Conservation (phyloP, 2,888 invertebrate species). For the Spodoptera picta region DNA sequence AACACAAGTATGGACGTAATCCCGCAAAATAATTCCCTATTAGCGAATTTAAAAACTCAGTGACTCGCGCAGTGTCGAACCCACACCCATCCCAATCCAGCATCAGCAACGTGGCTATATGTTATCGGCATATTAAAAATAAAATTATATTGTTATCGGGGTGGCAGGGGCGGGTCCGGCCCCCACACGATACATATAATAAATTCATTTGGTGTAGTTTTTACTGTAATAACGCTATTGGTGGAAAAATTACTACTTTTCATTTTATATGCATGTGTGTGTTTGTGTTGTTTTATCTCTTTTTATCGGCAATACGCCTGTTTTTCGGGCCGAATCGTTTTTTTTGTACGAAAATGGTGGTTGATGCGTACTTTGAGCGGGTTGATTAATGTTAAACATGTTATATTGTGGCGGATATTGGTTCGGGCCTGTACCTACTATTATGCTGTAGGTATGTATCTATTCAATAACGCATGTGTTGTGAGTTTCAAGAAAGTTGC, state of each 20-base stretch:
- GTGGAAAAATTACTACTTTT: slow-evolving; percentile 87
- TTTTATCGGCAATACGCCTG: slow-evolving; percentile 69
- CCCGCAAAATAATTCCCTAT: slow-evolving; percentile 31
- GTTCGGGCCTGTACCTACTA: too few species aligned
- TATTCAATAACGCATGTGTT: too few species aligned
- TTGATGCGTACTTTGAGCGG: slow-evolving; percentile 27
- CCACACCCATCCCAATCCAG: slow-evolving; percentile 19
- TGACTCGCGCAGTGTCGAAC: slow-evolving; percentile 30
- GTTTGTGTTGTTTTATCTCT: slow-evolving; percentile 73
- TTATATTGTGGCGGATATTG: slow-evolving; percentile 13
- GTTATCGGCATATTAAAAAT: slow-evolving; percentile 75
- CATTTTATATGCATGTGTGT: slow-evolving; percentile 73
- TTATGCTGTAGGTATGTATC: too few species aligned
- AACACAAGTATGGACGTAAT: slow-evolving; percentile 9
- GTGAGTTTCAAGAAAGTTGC: too few species aligned
- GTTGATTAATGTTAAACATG: slow-evolving; percentile 40
- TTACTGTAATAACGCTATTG: slow-evolving; percentile 86
- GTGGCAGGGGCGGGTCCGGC: slow-evolving; percentile 61
- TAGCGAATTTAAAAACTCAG: slow-evolving; percentile 33
- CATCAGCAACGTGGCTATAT: slow-evolving; percentile 42
- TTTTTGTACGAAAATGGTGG: slow-evolving; percentile 58
- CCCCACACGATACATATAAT: slow-evolving; percentile 73
- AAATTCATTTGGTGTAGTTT: slow-evolving; percentile 87
- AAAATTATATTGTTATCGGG: slow-evolving; percentile 73
- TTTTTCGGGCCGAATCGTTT: slow-evolving; percentile 57